Evolutionary conservation across 2,888 invertebrate genomes (phyloP).

Genomic region (Cerastis leucographa): DNA sequence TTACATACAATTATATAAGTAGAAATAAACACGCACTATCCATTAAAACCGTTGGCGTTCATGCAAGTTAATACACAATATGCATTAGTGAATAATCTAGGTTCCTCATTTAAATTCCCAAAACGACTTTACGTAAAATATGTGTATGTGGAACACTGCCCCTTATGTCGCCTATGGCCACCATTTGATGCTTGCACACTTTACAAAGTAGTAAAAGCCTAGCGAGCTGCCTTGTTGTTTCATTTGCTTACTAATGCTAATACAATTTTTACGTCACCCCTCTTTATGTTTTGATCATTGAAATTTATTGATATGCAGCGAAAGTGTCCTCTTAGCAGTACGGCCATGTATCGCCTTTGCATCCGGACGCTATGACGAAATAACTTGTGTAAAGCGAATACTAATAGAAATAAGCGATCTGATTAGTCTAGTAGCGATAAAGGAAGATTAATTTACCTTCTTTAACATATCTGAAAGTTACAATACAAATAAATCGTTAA

Average conservation of each 20-base stretch:
- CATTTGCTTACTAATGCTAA: constrained; percentile 59
- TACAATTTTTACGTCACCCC: constrained; percentile 41
- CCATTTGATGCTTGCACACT: constrained; percentile 8
- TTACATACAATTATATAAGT: background rate
- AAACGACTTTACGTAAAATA: background rate
- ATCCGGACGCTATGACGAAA: constrained; percentile 65
- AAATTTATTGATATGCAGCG: constrained; percentile 64
- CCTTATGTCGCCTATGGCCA: constrained; percentile 6
- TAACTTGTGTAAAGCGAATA: constrained; percentile 56
- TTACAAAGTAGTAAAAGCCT: constrained; percentile 25
- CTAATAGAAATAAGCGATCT: constrained; percentile 50
- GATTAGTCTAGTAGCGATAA: constrained; percentile 45
- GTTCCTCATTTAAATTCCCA: background rate
- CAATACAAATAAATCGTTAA: constrained; percentile 40
- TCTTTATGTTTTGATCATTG: constrained; percentile 57
- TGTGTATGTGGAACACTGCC: background rate
- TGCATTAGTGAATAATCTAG: too few species aligned
- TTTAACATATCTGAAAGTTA: constrained; percentile 58
- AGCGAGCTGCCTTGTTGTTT: constrained; percentile 53
- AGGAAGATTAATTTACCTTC: constrained; percentile 60
- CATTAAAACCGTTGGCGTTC: background rate
- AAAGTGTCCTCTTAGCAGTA: constrained; percentile 67
- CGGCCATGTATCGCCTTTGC: constrained; percentile 58
- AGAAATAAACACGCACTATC: background rate
- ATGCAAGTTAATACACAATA: background rate